Evolutionary conservation across 1,140 invertebrate species (phyloP), one percentile per base, ranked within the genome.

Genomic region (Philopotamus ludificatus): DNA sequence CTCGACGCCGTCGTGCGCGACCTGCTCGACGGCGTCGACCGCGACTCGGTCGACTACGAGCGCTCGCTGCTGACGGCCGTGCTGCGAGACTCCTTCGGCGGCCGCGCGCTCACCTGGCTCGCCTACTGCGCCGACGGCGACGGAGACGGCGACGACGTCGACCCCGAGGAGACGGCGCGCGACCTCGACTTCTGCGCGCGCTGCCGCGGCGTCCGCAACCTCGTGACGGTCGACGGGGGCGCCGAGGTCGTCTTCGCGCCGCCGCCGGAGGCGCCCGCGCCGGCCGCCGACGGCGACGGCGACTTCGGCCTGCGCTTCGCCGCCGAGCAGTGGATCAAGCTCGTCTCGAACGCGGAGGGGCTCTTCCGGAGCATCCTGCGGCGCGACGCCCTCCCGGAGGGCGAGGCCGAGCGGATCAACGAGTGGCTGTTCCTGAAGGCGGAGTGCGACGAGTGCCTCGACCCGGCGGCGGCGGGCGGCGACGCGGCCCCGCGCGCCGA

Each of bases 361-460:
- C 73, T 93, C 9, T 90, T 92, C 73, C 86, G 87, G 70, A 90
- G 88, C 79, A 80, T 81, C 54, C 76, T 84, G 60, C 77, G 80
- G 45, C 81, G 80, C 21, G 87, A 88, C 67, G 77, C 82, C 26
- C 74, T 92, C 45, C 82, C 85, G 4, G 84, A 87, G 57, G 77
- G 82, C 59, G 87, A 89, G 72, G 82, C 86, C 68, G 87, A 89
- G 72, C 89, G 90, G 76, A 90, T 92, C n/a, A 89, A 89, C 73
- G 87, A 91, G 63, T 93, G 91, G 90, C 76, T 93, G 2, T 90
- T 87, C 70, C 80, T 92, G 66, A 92, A 92, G 75, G 89, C 91
- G 66, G 90, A 93, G 74, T 92, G 89, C 75, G 89, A 92, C 75
- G 89, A 92, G 69, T 92, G 89, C 72, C 83, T 92, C 21, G 86